Evolutionary conservation across 2,888 invertebrate genomes (phyloP).

Genomic region (Lycophotia porphyrea): DNA sequence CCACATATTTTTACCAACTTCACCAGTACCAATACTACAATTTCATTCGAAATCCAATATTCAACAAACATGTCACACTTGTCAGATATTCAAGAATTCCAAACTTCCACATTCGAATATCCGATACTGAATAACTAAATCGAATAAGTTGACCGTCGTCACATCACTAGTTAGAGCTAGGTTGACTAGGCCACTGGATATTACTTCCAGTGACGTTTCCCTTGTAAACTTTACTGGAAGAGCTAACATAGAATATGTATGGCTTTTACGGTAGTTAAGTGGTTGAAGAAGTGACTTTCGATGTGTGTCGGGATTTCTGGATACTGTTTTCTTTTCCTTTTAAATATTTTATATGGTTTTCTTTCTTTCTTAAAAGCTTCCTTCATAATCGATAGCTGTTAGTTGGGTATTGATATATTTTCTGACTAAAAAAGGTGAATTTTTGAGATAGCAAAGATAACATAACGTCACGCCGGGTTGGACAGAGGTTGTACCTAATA

Average conservation of each 20-base stretch:
- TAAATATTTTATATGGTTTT: background rate
- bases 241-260: conserved; percentile 28
- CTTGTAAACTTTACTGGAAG: conserved; percentile 27
- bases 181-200: conserved; percentile 15
- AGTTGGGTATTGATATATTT: background rate
- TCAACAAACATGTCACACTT: conserved; percentile 27
- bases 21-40: background rate
- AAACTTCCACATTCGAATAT: conserved; percentile 21
- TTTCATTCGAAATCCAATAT: conserved; percentile 25
- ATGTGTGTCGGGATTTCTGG: background rate
- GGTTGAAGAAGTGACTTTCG: conserved; percentile 6
- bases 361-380: background rate
- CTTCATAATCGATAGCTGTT: background rate
- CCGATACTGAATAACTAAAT: conserved; percentile 27
- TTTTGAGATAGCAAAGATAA: background rate
- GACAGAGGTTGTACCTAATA: no score
- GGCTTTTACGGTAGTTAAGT: conserved; percentile 21
- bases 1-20: background rate
- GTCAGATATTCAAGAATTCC: conserved; percentile 36
- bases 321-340: background rate
- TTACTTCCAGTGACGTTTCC: conserved; percentile 26
- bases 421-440: background rate
- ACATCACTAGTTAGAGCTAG: conserved; percentile 47
- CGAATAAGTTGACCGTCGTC: conserved; percentile 24
- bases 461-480: no score